Evolutionary conservation across 2,888 invertebrate species (phyloP).

Genomic region (Plagiodera versicolora): DNA sequence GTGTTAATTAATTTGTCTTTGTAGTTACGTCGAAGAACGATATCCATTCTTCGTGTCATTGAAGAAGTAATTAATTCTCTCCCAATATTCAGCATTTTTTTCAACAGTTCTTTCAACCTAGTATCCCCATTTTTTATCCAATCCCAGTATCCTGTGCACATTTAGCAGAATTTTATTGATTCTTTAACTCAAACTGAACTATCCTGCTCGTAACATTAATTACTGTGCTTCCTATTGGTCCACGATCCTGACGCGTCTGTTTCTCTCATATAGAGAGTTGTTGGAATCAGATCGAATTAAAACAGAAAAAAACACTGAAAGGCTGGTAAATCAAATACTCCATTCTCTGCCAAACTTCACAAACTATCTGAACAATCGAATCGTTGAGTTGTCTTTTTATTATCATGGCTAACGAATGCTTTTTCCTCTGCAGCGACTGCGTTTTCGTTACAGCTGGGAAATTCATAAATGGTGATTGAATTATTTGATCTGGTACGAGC

Average conservation of each 20-base stretch:
- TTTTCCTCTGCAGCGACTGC: neutral
- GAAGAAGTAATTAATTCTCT: no score
- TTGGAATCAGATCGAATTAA: neutral
- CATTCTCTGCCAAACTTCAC: neutral
- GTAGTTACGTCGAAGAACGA: no score
- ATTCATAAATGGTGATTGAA: constrained; percentile 8
- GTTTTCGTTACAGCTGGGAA: neutral
- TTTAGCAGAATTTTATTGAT: constrained; percentile 3
- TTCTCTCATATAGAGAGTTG: neutral
- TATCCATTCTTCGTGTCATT: no score
- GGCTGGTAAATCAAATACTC: neutral
- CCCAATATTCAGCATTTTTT: no score
- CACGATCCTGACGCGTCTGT: neutral
- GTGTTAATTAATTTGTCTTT: no score
- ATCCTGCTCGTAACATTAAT: neutral
- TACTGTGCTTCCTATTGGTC: neutral
- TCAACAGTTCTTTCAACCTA: no score
- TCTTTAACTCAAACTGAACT: neutral
- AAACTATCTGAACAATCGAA: constrained; percentile 13
- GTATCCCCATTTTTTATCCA: constrained; percentile 29
- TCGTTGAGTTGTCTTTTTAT: constrained; percentile 7
- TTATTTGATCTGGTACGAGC: neutral
- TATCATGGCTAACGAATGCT: constrained; percentile 5
- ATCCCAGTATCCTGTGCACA: constrained; percentile 24
- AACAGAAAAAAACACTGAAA: neutral